These are phyloP conservation scores for Todiramphus chloris DNA, from an alignment of 2,113 vertebrate genomes.

Conservation along the genomic window DNA sequence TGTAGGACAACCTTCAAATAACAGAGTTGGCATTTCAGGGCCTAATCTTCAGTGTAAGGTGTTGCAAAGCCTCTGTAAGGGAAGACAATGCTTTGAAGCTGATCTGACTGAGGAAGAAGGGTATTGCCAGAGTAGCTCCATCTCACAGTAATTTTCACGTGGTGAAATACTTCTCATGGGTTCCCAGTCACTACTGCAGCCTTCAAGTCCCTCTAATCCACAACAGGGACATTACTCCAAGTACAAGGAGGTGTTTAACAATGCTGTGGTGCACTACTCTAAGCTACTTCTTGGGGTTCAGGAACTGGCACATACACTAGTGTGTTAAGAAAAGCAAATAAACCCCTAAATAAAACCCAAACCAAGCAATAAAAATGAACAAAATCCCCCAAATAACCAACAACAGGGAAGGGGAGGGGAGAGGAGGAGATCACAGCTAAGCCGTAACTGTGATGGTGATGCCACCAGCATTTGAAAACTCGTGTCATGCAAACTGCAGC, in stretches of 20 bases:
- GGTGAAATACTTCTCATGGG: neutral
- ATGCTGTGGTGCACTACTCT: neutral
- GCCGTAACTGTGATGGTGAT: neutral
- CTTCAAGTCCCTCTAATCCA: neutral
- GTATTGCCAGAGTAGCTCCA: neutral
- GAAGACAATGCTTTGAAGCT: neutral
- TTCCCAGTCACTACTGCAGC: neutral
- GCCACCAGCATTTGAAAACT: neutral
- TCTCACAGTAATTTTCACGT: neutral
- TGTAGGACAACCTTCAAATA: neutral
- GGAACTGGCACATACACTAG: neutral
- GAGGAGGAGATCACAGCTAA: neutral
- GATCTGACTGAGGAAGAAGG: neutral
- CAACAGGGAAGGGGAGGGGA: neutral
- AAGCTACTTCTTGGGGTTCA: neutral
- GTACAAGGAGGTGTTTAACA: neutral
- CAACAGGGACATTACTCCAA: rapidly evolving
- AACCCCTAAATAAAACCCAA: no score
- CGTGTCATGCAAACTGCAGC: neutral
- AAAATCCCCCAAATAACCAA: no score
- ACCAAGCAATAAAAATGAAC: no score
- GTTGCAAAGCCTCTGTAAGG: neutral
- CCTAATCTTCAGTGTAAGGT: neutral
- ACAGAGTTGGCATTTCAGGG: neutral
- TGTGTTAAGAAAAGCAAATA: neutral